Evolutionary conservation across 2,888 invertebrate species (phyloP).

Genomic region (Argyresthia albistria): DNA sequence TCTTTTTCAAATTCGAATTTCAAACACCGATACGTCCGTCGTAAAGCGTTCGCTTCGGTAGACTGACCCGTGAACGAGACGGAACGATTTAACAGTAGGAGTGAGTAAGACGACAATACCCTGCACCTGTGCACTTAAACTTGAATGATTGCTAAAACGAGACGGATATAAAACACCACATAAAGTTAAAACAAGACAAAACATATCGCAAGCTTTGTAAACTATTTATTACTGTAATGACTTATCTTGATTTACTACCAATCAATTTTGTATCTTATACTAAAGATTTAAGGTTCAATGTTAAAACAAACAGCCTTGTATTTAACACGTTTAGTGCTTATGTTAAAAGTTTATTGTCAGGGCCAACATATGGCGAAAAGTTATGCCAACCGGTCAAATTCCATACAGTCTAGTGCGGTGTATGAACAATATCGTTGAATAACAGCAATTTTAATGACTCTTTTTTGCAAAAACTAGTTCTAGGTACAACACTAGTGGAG

Average conservation of each 20-base stretch:
- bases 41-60: slow-evolving; percentile 25
- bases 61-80: slow-evolving; percentile 41
- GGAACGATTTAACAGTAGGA: slow-evolving; percentile 30
- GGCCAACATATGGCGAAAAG: slow-evolving; percentile 67
- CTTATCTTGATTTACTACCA: slow-evolving; percentile 16
- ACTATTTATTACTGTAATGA: slow-evolving; percentile 14
- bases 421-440: background rate
- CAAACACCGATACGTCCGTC: slow-evolving; percentile 23
- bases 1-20: slow-evolving; percentile 13
- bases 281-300: slow-evolving; percentile 15
- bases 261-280: slow-evolving; percentile 16
- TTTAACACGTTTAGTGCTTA: no score
- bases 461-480: no score
- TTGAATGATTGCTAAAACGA: slow-evolving; percentile 47
- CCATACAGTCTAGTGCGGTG: slow-evolving; percentile 21
- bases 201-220: slow-evolving; percentile 2
- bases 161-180: slow-evolving; percentile 53
- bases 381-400: slow-evolving; percentile 44
- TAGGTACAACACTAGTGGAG: no score
- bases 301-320: slow-evolving; percentile 3
- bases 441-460: no score
- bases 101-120: slow-evolving; percentile 42
- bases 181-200: slow-evolving; percentile 42
- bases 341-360: slow-evolving; percentile 46
- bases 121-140: slow-evolving; percentile 66